Evolutionary conservation across 2,888 invertebrate species (phyloP).

Genomic region (Latheticus oryzae): DNA sequence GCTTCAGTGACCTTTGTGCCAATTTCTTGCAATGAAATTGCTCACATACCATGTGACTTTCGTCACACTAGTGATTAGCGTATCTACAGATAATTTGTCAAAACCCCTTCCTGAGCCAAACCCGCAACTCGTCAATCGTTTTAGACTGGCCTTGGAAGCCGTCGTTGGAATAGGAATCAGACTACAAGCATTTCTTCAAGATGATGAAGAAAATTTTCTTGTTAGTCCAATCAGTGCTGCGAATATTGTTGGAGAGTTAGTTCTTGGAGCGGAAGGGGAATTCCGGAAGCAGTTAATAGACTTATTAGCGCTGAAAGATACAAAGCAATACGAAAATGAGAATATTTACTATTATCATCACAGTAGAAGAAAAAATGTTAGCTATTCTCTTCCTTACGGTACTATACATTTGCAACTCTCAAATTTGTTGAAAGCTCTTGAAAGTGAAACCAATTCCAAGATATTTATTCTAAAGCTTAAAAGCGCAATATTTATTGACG

Average conservation of each 20-base stretch:
- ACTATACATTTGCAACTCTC: conserved; percentile 59
- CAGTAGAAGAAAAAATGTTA: conserved; percentile 46
- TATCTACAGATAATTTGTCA: neutral
- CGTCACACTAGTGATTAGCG: neutral
- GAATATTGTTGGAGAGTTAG: conserved; percentile 60
- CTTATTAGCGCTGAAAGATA: conserved; percentile 53
- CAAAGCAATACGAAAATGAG: conserved; percentile 39
- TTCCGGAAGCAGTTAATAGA: conserved; percentile 58
- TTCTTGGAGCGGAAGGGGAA: conserved; percentile 61
- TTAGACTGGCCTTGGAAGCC: conserved; percentile 57
- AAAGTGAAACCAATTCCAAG: conserved; percentile 43
- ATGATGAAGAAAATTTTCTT: conserved; percentile 58
- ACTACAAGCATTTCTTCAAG: conserved; percentile 56
- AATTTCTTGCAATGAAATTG: conserved; percentile 9
- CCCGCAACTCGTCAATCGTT: neutral
- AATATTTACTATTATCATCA: conserved; percentile 32
- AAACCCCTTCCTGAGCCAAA: conserved; percentile 18
- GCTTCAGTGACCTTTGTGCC: neutral
- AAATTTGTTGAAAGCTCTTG: conserved; percentile 54
- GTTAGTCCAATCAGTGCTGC: conserved; percentile 64
- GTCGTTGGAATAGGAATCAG: conserved; percentile 61
- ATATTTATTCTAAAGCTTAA: conserved; percentile 54
- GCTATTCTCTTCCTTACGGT: conserved; percentile 50
- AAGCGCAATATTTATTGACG: conserved; percentile 59
- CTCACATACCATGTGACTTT: conserved; percentile 4